A percentile compares a stretch with the other conserved stretches of the same genome.
These are phyloP conservation scores for Aricia agestis DNA, from an alignment of 1,140 invertebrate species.

Conservation along the genomic window DNA sequence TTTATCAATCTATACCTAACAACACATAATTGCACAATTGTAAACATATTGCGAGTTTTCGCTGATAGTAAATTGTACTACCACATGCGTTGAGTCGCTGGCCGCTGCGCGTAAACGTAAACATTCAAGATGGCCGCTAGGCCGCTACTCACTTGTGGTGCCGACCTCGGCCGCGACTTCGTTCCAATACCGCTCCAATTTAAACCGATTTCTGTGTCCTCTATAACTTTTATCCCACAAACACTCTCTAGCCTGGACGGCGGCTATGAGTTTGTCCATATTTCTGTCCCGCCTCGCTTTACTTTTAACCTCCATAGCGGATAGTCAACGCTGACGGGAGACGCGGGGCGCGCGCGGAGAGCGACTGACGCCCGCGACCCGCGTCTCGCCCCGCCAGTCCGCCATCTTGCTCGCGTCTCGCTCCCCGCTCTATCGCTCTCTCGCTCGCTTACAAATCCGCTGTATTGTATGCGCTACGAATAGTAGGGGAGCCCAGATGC, in stretches of 20 bases:
- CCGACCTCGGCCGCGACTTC: conserved; percentile 68
- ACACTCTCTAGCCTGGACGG: conserved; percentile 65
- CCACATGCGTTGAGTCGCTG: conserved; percentile 1
- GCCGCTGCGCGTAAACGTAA: conserved; percentile 22
- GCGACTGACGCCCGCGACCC: conserved; percentile 26
- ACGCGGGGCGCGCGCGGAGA: conserved; percentile 45
- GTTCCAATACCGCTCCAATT: conserved; percentile 68
- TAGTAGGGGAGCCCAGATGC: too few relatives aligned
- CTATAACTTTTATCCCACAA: conserved; percentile 69
- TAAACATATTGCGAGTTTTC: too few relatives aligned
- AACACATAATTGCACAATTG: too few relatives aligned
- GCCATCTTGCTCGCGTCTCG: conserved; percentile 31
- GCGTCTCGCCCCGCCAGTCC: conserved; percentile 34
- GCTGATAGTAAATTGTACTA: neutral
- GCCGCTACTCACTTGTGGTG: conserved; percentile 60
- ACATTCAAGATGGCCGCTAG: conserved; percentile 41
- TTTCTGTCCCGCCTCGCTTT: conserved; percentile 56
- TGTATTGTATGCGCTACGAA: neutral
- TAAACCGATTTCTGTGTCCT: conserved; percentile 64
- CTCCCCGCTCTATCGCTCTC: conserved; percentile 41
- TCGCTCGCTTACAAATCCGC: conserved; percentile 37
- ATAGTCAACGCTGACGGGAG: conserved; percentile 45
- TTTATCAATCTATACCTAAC: too few relatives aligned
- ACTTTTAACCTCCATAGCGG: conserved; percentile 54
- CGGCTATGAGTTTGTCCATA: conserved; percentile 66